These are phyloP conservation scores for Poecilia latipinna DNA, from an alignment of 2,113 vertebrate species.

Conservation along the genomic window DNA sequence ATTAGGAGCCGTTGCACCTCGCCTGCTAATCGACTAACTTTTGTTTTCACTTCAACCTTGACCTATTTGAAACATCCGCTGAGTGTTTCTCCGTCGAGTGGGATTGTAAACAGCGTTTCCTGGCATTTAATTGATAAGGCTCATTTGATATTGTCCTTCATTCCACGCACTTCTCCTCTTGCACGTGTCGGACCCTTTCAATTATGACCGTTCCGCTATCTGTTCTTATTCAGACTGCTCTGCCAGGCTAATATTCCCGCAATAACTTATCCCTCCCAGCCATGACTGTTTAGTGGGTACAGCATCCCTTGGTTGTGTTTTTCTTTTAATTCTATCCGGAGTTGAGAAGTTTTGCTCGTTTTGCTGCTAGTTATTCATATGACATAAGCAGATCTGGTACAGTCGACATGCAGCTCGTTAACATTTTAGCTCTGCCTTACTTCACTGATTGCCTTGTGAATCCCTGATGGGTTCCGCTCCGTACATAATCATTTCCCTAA, in stretches of 20 bases:
- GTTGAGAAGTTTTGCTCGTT: constrained; percentile 37
- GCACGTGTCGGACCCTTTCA: constrained; percentile 50
- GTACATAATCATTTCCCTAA: constrained; percentile 78
- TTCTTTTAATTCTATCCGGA: constrained; percentile 1
- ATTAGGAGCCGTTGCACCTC: constrained; percentile 72
- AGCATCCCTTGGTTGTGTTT: background rate
- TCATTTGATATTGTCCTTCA: constrained; percentile 76
- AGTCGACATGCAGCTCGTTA: constrained; percentile 56
- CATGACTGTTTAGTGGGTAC: background rate
- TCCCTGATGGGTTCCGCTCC: constrained; percentile 73
- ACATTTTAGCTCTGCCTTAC: constrained; percentile 71
- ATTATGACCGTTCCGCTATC: constrained; percentile 37
- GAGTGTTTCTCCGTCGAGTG: constrained; percentile 56
- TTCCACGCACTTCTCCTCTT: constrained; percentile 42
- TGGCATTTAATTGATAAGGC: constrained; percentile 71
- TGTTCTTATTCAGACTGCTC: constrained; percentile 22
- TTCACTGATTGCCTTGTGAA: constrained; percentile 75
- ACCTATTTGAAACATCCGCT: constrained; percentile 74
- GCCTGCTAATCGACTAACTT: constrained; percentile 77
- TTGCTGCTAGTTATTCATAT: constrained; percentile 24
- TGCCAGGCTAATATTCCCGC: background rate
- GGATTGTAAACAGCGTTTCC: constrained; percentile 66
- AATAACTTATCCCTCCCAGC: constrained; percentile 13
- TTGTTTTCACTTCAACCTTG: constrained; percentile 79
- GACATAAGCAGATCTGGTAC: constrained; percentile 63